A percentile compares a stretch with the other conserved stretches of the same genome.
These are phyloP conservation scores for Entelurus aequoreus DNA, from an alignment of 2,113 vertebrate species.

Conservation along the genomic window DNA sequence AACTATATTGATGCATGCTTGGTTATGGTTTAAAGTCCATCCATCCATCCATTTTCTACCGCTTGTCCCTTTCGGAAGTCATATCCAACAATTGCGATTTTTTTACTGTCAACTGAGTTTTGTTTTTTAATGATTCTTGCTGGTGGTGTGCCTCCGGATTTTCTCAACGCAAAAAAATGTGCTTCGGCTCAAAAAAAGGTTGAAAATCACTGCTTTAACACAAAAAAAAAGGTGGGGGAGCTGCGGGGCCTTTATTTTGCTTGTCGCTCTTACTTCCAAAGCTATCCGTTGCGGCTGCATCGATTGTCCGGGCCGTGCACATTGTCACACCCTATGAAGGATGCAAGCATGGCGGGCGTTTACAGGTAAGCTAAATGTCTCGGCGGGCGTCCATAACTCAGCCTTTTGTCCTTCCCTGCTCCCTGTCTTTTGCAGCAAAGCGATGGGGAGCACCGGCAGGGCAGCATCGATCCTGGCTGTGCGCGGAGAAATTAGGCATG, in stretches of 20 bases:
- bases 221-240: constrained; percentile 36
- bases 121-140: too few relatives aligned
- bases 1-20: too few relatives aligned
- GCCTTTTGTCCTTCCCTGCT: constrained; percentile 46
- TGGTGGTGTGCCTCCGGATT: too few relatives aligned
- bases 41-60: too few relatives aligned
- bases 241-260: constrained; percentile 46
- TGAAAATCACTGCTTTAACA: too few relatives aligned
- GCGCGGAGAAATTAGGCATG: constrained; percentile 73
- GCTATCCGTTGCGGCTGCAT: constrained; percentile 53
- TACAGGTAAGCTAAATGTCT: constrained; percentile 48
- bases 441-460: constrained; percentile 48
- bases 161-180: too few relatives aligned
- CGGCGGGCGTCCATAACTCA: constrained; percentile 31
- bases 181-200: too few relatives aligned
- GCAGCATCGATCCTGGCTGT: constrained; percentile 61
- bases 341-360: constrained; percentile 27
- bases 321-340: constrained; percentile 21
- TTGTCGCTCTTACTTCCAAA: constrained; percentile 65
- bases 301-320: constrained; percentile 36
- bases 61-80: too few relatives aligned
- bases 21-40: too few relatives aligned
- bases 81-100: too few relatives aligned
- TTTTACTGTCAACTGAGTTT: too few relatives aligned
- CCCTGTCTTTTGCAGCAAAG: constrained; percentile 48